A percentile compares a stretch with the other conserved stretches of the same genome.
Evolutionary conservation across 2,797 vertebrate genomes (phyloP).

Genomic region (Ctenochaetus hawaiiensis): DNA sequence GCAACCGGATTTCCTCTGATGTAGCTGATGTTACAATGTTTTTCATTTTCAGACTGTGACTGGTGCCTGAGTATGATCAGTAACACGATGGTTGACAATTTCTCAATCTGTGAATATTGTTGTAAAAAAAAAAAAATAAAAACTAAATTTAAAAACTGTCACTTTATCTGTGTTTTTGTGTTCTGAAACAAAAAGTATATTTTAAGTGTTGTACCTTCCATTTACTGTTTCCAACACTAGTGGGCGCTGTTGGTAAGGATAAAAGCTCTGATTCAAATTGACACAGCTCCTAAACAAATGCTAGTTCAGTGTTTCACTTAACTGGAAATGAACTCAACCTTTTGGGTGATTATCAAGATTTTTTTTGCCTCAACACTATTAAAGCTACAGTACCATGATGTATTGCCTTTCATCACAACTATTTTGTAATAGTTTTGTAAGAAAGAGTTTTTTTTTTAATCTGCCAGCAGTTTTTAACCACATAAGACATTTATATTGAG

Average conservation of each 20-base stretch:
- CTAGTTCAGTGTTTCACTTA: background rate
- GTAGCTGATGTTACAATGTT: slow-evolving; percentile 52
- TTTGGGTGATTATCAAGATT: background rate
- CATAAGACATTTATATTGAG: background rate
- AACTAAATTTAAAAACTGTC: slow-evolving; percentile 32
- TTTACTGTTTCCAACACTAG: slow-evolving; percentile 63
- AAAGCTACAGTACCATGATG: slow-evolving; percentile 20
- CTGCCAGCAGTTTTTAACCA: slow-evolving; percentile 6
- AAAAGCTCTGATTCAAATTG: slow-evolving; percentile 15
- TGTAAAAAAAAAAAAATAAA: slow-evolving; percentile 55
- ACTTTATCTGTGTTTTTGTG: background rate
- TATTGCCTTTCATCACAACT: background rate
- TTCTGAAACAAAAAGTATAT: background rate
- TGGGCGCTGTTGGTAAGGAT: slow-evolving; percentile 70
- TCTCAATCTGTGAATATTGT: slow-evolving; percentile 58
- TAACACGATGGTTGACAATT: slow-evolving; percentile 39
- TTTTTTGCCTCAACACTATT: background rate
- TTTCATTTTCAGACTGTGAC: slow-evolving; percentile 40
- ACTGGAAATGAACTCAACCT: slow-evolving; percentile 9
- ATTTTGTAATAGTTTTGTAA: too few species aligned
- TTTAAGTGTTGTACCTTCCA: background rate
- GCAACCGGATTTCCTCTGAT: slow-evolving; percentile 33
- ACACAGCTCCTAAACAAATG: background rate
- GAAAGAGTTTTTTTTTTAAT: background rate
- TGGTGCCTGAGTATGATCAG: slow-evolving; percentile 57